Evolutionary conservation across 1,140 invertebrate genomes (phyloP).

Genomic region (Conus ventricosus): DNA sequence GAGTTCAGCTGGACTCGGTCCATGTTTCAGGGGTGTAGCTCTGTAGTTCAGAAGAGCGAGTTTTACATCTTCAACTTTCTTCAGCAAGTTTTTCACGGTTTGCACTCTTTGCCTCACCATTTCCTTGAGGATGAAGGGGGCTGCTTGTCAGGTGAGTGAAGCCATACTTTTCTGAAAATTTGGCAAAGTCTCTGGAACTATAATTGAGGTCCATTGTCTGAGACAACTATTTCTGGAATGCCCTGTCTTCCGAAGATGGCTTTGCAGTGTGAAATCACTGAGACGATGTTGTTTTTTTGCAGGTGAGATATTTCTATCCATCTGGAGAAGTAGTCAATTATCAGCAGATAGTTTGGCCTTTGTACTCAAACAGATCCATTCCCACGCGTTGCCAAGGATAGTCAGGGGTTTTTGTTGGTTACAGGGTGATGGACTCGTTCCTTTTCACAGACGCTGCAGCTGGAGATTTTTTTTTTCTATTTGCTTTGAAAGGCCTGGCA

Average conservation of each 20-base stretch:
- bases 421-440: too few relatives aligned
- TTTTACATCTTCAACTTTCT: conserved; percentile 45
- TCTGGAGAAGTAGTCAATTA: background rate
- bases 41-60: conserved; percentile 43
- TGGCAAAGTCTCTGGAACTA: background rate
- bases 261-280: too few relatives aligned
- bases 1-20: conserved; percentile 41
- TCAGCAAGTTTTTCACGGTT: conserved; percentile 49
- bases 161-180: conserved; percentile 46
- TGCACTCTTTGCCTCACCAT: conserved; percentile 51
- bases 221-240: background rate
- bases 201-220: conserved; percentile 14
- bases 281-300: background rate
- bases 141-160: conserved; percentile 51
- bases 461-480: too few relatives aligned
- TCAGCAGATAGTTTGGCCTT: background rate
- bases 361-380: too few relatives aligned
- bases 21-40: conserved; percentile 36
- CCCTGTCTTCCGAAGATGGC: background rate
- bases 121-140: conserved; percentile 50
- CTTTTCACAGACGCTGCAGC: too few relatives aligned
- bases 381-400: background rate
- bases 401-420: background rate
- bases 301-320: background rate
- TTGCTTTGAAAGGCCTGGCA: too few relatives aligned